A percentile compares a stretch with the other conserved stretches of the same genome.
These are phyloP conservation scores for Tinea semifulvella DNA, from an alignment of 2,888 invertebrate genomes.

Conservation along the genomic window DNA sequence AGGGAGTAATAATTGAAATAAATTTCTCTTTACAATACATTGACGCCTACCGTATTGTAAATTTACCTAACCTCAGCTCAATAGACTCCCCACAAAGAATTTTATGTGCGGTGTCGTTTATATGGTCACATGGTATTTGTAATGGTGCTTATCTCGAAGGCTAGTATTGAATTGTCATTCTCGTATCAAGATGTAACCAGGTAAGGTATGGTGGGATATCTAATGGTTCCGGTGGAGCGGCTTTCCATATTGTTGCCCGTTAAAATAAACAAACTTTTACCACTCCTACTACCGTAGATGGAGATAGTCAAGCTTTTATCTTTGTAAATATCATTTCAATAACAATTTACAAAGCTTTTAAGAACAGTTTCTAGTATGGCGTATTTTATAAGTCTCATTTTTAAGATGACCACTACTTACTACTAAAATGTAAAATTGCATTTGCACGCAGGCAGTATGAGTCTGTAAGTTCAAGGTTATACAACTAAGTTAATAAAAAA, in stretches of 20 bases:
- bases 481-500: too few relatives aligned
- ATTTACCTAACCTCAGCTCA: neutral
- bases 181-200: slow-evolving; percentile 35
- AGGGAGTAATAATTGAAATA: slow-evolving; percentile 13
- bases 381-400: too few relatives aligned
- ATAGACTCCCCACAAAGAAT: slow-evolving; percentile 31
- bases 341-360: slow-evolving; percentile 5
- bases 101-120: slow-evolving; percentile 34
- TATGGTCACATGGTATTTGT: slow-evolving; percentile 41
- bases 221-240: slow-evolving; percentile 29
- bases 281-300: slow-evolving; percentile 4
- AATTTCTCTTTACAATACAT: slow-evolving; percentile 9
- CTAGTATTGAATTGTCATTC: slow-evolving; percentile 48
- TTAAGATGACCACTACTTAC: too few relatives aligned
- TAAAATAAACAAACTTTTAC: slow-evolving; percentile 10
- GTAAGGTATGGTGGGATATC: slow-evolving; percentile 33
- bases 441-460: too few relatives aligned
- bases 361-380: neutral
- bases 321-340: slow-evolving; percentile 6
- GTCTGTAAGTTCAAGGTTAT: too few relatives aligned
- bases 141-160: slow-evolving; percentile 39
- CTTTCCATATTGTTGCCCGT: slow-evolving; percentile 10
- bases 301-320: slow-evolving; percentile 8
- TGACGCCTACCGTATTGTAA: slow-evolving; percentile 13
- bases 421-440: too few relatives aligned